These are phyloP conservation scores for Donacobius atricapilla DNA, from an alignment of 2,113 vertebrate species.

Conservation along the genomic window DNA sequence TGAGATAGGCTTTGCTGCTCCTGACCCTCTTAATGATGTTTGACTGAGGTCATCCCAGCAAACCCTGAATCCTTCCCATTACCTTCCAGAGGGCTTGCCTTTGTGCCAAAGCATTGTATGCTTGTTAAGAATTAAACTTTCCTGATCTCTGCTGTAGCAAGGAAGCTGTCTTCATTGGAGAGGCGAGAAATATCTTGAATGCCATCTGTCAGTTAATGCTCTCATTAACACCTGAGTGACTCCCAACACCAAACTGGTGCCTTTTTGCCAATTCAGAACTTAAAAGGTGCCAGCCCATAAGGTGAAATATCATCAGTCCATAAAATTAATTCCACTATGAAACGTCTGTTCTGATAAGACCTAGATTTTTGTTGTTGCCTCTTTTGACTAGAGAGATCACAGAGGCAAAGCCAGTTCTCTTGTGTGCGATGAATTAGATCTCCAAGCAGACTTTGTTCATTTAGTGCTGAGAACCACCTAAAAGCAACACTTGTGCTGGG, in stretches of 20 bases:
- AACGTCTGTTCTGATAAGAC: neutral
- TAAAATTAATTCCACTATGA: conserved; percentile 40
- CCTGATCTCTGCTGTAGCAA: conserved; percentile 21
- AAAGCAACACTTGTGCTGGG: neutral
- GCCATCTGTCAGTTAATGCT: conserved; percentile 57
- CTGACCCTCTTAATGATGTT: conserved; percentile 69
- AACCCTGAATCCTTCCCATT: conserved; percentile 62
- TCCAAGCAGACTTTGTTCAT: neutral
- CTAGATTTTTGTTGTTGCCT: neutral
- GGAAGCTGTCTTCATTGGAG: conserved; percentile 1
- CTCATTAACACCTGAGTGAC: conserved; percentile 66
- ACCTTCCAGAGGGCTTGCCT: conserved; percentile 44
- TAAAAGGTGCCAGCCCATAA: conserved; percentile 36
- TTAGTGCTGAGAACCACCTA: neutral
- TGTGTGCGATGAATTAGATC: neutral
- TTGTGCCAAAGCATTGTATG: conserved; percentile 46
- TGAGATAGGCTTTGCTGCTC: conserved; percentile 61
- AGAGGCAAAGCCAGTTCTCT: neutral
- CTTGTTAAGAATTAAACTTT: conserved; percentile 53
- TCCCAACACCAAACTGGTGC: conserved; percentile 34
- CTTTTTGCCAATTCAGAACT: conserved; percentile 41
- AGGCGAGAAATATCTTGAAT: conserved; percentile 48
- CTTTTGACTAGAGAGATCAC: neutral
- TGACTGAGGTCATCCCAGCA: conserved; percentile 63
- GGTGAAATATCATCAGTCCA: conserved; percentile 45